Evolutionary conservation across 1,140 invertebrate species (phyloP), one percentile per base, ranked within the genome.

Genomic region (Brachionus angularis): DNA sequence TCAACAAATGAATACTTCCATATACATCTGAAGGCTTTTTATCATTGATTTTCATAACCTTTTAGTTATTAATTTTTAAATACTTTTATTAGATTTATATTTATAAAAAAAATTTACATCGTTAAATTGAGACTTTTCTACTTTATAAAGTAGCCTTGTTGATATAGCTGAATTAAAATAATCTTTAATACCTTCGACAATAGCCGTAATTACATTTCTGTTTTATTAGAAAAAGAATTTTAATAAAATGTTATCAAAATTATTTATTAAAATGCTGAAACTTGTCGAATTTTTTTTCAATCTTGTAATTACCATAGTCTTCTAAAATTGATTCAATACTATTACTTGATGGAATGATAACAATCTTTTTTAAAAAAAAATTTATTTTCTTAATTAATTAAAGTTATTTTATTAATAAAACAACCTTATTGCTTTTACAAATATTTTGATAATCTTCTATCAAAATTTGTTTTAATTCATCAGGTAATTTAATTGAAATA

Each of bases 281-380:
- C 62, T 47, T 67, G 21, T 67, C 62, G 2, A 47, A 67, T 67
- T 67, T 67, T 46, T 50, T 46, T 23, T 67, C 62, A 31, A 47
- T 39, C 12, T 50, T 46, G 10, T 10, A 67, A 31, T 67, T 36
- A 5, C 31, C 23, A 16, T 67, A 67, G 25, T 67, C 42, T 18
- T 34, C 62, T 34, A 67, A 42, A 67, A 67, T 67, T 25, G 21
- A 21, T 25, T 67, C 8, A 14, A 67, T 23, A 10, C 29, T 67
- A 3, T 33, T 46, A 7, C 2, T 18, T 5, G 62, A n/a, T 21
- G 62, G 62, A 47, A 67, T 31, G 10, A 14, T 39, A 5, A 58
- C 33, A 29, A 58, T 5, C 53, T 58, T 58, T 8, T 23, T 23
- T 36, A 16, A 55, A 39, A 36, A 2, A 39, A 39, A 12, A 14